A percentile compares a stretch with the other conserved stretches of the same genome.
phyloP scores from a whole-genome alignment of 2,888 invertebrate genomes.

The Deilephila elpenor region DNA sequence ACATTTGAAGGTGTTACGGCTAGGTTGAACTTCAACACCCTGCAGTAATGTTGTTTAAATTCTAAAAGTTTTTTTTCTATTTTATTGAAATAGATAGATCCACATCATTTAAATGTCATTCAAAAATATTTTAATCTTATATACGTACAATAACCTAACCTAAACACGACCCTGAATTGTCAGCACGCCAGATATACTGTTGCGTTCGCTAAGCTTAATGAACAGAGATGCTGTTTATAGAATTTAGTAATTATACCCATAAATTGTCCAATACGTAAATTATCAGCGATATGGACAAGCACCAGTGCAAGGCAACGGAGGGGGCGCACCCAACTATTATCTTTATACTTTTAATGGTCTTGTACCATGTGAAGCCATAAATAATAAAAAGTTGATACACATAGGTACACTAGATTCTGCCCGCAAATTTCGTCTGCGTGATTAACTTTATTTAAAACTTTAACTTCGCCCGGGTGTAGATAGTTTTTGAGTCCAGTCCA shows the following conservation, averaged over 20 bases:
- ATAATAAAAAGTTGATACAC: conserved; percentile 42
- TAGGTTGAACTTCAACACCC: no score
- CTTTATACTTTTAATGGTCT: conserved; percentile 97
- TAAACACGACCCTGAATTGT: conserved; percentile 71
- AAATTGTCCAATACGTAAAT: conserved; percentile 58
- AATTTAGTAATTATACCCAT: conserved; percentile 59
- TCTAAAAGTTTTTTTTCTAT: no score
- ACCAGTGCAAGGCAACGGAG: conserved; percentile 90
- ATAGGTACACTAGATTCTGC: neutral
- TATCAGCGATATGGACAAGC: conserved; percentile 83
- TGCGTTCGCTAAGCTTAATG: conserved; percentile 56
- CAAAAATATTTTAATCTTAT: no score
- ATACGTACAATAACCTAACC: no score
- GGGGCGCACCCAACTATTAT: conserved; percentile 95
- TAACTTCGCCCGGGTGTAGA: no score
- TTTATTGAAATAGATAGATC: no score
- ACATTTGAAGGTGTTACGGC: no score
- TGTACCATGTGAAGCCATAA: conserved; percentile 83
- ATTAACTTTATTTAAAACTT: no score
- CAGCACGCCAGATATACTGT: conserved; percentile 63
- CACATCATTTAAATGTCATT: no score
- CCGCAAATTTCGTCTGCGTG: no score
- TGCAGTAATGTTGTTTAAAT: no score
- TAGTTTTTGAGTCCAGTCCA: no score
- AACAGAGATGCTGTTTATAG: conserved; percentile 67